Base-by-base conservation (phyloP, 2,797 vertebrate species). In the Paratrypauchen microcephalus region DNA sequence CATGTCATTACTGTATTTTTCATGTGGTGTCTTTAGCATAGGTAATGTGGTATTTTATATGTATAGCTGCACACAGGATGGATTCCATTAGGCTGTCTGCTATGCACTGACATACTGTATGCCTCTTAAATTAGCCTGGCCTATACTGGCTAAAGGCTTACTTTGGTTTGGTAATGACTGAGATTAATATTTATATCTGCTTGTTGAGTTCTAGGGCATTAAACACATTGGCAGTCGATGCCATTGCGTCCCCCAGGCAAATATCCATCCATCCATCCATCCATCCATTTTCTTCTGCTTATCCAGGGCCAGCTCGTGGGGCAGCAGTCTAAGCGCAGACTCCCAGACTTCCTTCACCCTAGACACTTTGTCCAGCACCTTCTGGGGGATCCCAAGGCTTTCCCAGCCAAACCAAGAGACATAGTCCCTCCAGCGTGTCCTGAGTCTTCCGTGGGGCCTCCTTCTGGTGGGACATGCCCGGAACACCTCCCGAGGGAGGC, bases 1-100 rank as follows among this genome's bases (percentile, higher is more conserved):
- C 41, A 67, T 59, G 67, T 71, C 59, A 74, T 78, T 72, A 56
- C 52, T 75, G 48, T 68, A 63, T 81, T 70, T 76, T 71, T 73
- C 19, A 62, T 65, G 63, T 6, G 19, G 28, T 61, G 68, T 62
- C 4, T 71, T 81, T 73, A 66, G 61, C 76, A 76, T 70, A n/a
- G 7, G 48, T 23, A 68, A 68, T 69, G 59, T 66, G 30, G 9
- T 54, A 36, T 72, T 77, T 74, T 76, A 61, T 62, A 72, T 69
- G 45, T 75, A 66, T 66, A 68, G 54, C 58, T 45, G 30, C 58
- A 63, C 45, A 57, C 26, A 61, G 60, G 47, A n/a, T 57, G 68
- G 70, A 69, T 69, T 21, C 36, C 23, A 66, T 65, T 47, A 39
- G 36, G 9, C 21, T 45, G 66, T 68, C 60, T 36, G 57, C 23